Conservation (phyloP, 92 coral and sea anemone genomes). For the Palythoa grandis region DNA sequence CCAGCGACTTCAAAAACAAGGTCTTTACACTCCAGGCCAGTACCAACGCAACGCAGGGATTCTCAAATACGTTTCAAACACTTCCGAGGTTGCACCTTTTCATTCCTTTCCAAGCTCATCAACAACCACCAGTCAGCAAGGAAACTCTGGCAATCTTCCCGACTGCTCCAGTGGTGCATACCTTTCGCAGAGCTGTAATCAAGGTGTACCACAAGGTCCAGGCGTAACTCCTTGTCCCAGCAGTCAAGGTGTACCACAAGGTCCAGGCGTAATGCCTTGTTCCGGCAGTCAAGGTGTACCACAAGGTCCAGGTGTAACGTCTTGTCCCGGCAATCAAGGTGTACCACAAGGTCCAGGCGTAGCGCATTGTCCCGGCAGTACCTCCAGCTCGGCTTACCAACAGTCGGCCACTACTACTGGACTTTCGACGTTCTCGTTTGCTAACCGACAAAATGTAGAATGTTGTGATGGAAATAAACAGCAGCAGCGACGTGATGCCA, state of each 20-base stretch:
- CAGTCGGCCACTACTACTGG: not conserved
- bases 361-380: not conserved
- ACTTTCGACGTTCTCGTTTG: not conserved
- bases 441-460: not conserved
- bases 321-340: too few relatives aligned
- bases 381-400: constrained; percentile 9
- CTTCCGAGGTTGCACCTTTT: not conserved
- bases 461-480: not conserved
- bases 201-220: not conserved
- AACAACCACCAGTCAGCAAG: not conserved
- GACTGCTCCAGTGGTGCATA: not conserved
- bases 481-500: not conserved
- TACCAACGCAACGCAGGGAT: constrained; percentile 20
- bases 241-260: not conserved
- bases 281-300: not conserved
- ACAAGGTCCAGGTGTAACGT: too few relatives aligned
- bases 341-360: too few relatives aligned
- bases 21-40: constrained; percentile 52
- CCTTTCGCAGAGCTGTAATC: not conserved
- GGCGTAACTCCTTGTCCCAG: not conserved
- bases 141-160: not conserved
- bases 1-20: constrained; percentile 51
- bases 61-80: constrained; percentile 17
- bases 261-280: not conserved
- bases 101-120: constrained; percentile 1